These are phyloP conservation scores for Campoplex capitator DNA, from an alignment of 2,888 invertebrate genomes.

Conservation along the genomic window DNA sequence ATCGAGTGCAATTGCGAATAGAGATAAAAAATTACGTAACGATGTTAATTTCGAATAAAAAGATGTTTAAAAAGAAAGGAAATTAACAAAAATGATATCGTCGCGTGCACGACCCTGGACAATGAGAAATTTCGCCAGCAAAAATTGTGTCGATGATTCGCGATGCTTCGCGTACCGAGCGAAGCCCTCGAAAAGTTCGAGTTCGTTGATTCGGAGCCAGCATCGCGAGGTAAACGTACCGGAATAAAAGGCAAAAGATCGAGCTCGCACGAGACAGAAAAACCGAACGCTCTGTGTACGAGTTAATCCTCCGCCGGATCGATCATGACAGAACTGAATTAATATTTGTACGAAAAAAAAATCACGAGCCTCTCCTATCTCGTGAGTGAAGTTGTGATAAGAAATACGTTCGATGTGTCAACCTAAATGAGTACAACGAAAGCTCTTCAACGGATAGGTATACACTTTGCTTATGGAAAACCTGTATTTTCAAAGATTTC, in stretches of 20 bases:
- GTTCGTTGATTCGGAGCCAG: not conserved
- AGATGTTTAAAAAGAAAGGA: not conserved
- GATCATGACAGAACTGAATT: not conserved
- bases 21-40: not conserved
- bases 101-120: not conserved
- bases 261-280: not conserved
- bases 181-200: not conserved
- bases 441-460: not conserved
- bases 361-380: not conserved
- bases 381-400: not conserved
- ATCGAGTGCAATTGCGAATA: not conserved
- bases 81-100: not conserved
- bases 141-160: not conserved
- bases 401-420: not conserved
- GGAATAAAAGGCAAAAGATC: not conserved
- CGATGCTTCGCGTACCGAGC: not conserved
- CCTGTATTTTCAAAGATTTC: slow-evolving; percentile 4
- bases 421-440: not conserved
- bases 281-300: not conserved
- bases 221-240: not conserved
- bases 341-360: not conserved
- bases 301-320: not conserved
- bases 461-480: slow-evolving; percentile 5
- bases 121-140: not conserved
- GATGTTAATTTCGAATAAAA: not conserved